A percentile compares a stretch with the other conserved stretches of the same genome.
Evolutionary conservation across 2,797 vertebrate species (phyloP).

Genomic region (Buphagus erythrorhynchus): DNA sequence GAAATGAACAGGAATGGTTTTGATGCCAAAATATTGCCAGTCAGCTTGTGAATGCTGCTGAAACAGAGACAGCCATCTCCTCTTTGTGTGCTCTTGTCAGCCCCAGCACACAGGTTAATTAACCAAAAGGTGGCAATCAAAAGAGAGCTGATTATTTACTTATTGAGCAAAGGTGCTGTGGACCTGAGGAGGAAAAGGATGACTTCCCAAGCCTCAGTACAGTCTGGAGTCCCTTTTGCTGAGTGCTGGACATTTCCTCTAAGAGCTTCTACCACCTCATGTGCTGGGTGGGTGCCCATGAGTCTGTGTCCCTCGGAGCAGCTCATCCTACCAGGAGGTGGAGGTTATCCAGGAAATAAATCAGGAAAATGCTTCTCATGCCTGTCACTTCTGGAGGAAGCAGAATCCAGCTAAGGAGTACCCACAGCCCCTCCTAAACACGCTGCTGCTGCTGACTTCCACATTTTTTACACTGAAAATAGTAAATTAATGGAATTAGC

Average conservation of each 20-base stretch:
- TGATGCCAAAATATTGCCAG: background rate
- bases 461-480: background rate
- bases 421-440: background rate
- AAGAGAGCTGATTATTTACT: background rate
- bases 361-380: background rate
- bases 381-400: background rate
- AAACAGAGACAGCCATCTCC: background rate
- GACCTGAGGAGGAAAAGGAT: background rate
- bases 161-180: background rate
- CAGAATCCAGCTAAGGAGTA: background rate
- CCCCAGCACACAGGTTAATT: background rate
- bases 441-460: background rate
- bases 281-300: background rate
- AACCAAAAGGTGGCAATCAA: background rate
- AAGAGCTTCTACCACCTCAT: background rate
- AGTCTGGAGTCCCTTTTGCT: background rate
- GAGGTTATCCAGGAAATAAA: background rate
- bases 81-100: background rate
- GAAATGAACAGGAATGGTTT: background rate
- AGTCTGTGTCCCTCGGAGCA: accelerated
- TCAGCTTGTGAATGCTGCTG: background rate
- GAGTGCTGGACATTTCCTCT: background rate
- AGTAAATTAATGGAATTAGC: background rate
- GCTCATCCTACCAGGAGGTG: background rate
- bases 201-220: background rate